Evolutionary conservation across 2,797 vertebrate species (phyloP).

Genomic region (Rhodeus uyekii): DNA sequence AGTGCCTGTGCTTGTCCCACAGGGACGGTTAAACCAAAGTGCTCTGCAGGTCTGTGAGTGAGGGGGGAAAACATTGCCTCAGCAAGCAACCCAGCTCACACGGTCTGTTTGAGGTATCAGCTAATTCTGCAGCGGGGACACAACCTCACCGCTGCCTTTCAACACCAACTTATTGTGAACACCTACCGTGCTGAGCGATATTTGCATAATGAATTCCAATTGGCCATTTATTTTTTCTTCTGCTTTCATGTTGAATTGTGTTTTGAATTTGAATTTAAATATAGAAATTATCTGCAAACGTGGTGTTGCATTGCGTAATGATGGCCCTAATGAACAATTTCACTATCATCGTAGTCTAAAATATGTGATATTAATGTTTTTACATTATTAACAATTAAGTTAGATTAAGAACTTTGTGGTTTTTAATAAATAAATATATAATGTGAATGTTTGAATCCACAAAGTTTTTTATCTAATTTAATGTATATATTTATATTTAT

Average conservation of each 20-base stretch:
- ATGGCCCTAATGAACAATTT: neutral
- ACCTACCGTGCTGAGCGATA: neutral
- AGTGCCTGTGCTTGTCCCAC: slow-evolving; percentile 33
- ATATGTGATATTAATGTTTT: neutral
- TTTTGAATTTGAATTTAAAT: neutral
- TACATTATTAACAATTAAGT: neutral
- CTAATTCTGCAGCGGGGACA: slow-evolving; percentile 6
- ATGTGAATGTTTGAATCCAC: too few relatives aligned
- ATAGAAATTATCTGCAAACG: too few relatives aligned
- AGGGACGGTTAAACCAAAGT: slow-evolving; percentile 42
- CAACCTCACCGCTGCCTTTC: neutral
- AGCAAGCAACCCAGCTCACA: neutral
- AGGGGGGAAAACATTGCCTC: slow-evolving; percentile 13
- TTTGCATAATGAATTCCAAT: neutral
- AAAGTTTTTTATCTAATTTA: too few relatives aligned
- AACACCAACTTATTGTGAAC: neutral
- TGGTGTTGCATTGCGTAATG: neutral
- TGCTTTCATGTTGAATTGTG: neutral
- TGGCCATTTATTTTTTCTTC: neutral
- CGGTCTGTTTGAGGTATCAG: neutral
- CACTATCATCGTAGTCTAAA: neutral
- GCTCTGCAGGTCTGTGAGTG: slow-evolving; percentile 34
- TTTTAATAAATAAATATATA: neutral
- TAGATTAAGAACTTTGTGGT: neutral
- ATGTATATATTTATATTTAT: too few relatives aligned